Conservation (phyloP, 2,888 invertebrate species). For the Tipula lateralis region DNA sequence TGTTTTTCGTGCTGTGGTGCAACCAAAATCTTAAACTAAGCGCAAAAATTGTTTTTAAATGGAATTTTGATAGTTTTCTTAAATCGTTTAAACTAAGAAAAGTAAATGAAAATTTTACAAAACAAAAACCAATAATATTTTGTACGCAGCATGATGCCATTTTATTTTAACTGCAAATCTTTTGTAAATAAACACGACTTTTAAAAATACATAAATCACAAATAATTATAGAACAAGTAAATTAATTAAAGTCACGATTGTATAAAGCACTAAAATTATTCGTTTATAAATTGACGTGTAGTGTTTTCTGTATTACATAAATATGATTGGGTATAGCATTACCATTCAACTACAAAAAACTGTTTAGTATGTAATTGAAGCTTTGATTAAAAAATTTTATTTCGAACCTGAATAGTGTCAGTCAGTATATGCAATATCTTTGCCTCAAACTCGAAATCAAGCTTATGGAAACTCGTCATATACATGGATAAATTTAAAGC, state of each 20-base stretch:
- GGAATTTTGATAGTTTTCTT: not conserved
- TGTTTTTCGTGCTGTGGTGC: not conserved
- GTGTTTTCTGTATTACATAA: not conserved
- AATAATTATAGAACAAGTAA: not conserved
- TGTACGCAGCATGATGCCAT: not conserved
- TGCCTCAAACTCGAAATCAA: too few species aligned
- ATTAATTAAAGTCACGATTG: conserved; percentile 14
- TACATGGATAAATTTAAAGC: too few species aligned
- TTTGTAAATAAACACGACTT: not conserved
- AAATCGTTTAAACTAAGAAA: not conserved
- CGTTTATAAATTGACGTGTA: not conserved
- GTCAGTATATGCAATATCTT: too few species aligned
- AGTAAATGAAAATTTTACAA: not conserved
- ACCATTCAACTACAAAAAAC: not conserved
- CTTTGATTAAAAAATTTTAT: too few species aligned
- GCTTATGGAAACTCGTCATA: too few species aligned
- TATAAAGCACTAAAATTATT: not conserved
- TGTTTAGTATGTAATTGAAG: not conserved
- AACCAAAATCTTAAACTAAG: not conserved
- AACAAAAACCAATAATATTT: not conserved
- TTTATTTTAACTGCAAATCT: not conserved
- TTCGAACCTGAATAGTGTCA: too few species aligned
- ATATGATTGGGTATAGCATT: not conserved
- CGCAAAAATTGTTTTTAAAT: not conserved
- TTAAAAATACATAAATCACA: not conserved